phyloP scores from a whole-genome alignment of 2,888 invertebrate species.

The Drosophila longiperda region DNA sequence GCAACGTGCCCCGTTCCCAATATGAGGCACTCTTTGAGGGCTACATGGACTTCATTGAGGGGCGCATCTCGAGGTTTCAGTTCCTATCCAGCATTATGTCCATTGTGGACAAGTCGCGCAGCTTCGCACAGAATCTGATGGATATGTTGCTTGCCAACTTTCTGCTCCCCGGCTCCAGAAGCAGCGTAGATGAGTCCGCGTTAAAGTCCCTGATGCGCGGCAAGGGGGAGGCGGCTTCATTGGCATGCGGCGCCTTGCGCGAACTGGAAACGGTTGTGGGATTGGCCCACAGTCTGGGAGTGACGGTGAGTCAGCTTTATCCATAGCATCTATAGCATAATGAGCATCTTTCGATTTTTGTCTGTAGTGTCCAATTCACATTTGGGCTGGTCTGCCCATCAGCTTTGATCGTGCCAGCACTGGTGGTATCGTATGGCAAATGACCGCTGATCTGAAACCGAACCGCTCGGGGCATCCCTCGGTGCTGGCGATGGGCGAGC shows the following conservation, averaged over 20 bases:
- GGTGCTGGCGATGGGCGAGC: constrained; percentile 94
- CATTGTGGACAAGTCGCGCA: constrained; percentile 87
- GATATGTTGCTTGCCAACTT: constrained; percentile 83
- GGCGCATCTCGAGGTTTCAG: constrained; percentile 89
- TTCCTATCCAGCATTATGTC: constrained; percentile 89
- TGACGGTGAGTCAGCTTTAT: constrained; percentile 87
- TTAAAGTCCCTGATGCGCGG: constrained; percentile 88
- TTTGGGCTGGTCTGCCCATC: constrained; percentile 85
- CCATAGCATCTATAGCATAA: background rate
- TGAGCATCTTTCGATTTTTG: background rate
- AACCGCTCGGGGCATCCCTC: constrained; percentile 86
- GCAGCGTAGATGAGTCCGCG: constrained; percentile 80
- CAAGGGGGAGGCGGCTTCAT: constrained; percentile 88
- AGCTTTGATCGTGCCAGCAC: constrained; percentile 86
- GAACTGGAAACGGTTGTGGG: constrained; percentile 91
- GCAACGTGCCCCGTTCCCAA: constrained; percentile 90
- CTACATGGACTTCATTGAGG: constrained; percentile 85
- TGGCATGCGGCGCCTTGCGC: constrained; percentile 89
- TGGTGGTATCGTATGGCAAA: constrained; percentile 88
- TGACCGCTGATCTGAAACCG: constrained; percentile 83
- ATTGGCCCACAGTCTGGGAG: constrained; percentile 90
- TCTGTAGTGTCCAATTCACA: constrained; percentile 86
- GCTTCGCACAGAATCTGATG: constrained; percentile 81
- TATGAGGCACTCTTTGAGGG: constrained; percentile 84
- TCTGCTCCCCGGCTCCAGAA: constrained; percentile 78